A percentile compares a stretch with the other conserved stretches of the same genome.
phyloP scores from a whole-genome alignment of 2,888 invertebrate species.

The Platycheirus albimanus region DNA sequence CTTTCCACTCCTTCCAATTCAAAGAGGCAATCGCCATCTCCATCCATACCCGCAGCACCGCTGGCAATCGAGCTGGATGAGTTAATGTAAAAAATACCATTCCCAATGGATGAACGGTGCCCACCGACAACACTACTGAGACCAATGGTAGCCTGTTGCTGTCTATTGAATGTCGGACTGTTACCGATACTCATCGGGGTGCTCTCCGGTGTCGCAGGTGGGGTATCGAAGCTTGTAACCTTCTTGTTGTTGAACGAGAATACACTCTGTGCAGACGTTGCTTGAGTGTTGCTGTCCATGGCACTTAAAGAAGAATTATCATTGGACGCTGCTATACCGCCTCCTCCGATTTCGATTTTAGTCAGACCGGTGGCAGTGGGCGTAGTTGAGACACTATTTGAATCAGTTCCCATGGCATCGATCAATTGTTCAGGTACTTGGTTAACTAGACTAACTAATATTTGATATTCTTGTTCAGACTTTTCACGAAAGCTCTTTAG shows the following conservation, averaged over 20 bases:
- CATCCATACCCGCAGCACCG: conserved; percentile 83
- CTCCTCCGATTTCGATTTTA: conserved; percentile 45
- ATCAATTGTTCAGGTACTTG: conserved; percentile 79
- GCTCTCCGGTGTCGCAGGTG: conserved; percentile 82
- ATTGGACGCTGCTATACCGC: conserved; percentile 17
- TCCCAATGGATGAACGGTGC: conserved; percentile 48
- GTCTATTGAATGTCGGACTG: conserved; percentile 82
- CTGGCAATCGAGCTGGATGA: conserved; percentile 71
- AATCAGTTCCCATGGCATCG: conserved; percentile 76
- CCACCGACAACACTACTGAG: conserved; percentile 35
- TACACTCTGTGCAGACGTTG: conserved; percentile 52
- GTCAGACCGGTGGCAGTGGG: conserved; percentile 78
- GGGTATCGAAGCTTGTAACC: conserved; percentile 82
- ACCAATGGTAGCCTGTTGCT: conserved; percentile 71
- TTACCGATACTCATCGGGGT: conserved; percentile 83
- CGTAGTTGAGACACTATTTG: conserved; percentile 77
- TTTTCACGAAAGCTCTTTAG: conserved; percentile 89
- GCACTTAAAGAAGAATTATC: conserved; percentile 72
- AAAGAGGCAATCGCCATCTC: conserved; percentile 89
- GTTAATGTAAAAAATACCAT: conserved; percentile 46
- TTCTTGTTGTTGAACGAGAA: conserved; percentile 76
- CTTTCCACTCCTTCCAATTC: conserved; percentile 87
- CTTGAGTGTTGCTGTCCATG: conserved; percentile 69
- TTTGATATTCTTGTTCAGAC: conserved; percentile 88
- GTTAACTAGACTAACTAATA: conserved; percentile 84